Conservation (phyloP, 2,113 vertebrate genomes). For the Carettochelys insculpta region DNA sequence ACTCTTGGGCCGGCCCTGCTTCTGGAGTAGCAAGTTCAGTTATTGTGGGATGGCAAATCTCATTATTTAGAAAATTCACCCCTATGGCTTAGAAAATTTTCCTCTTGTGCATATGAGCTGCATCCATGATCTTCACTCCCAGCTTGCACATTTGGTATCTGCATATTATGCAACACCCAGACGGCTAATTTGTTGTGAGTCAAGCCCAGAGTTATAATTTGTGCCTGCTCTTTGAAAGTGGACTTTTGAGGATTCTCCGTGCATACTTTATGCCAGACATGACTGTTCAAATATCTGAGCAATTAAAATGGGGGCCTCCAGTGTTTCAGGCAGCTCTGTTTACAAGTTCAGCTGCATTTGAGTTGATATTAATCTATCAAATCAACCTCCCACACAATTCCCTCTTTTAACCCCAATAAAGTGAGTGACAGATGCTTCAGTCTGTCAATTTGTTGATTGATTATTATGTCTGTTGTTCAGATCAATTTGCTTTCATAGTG, state of each 20-base stretch:
- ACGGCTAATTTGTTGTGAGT: slow-evolving; percentile 56
- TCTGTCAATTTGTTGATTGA: neutral
- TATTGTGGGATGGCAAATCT: neutral
- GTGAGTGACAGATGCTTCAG: neutral
- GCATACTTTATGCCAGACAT: slow-evolving; percentile 54
- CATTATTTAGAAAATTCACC: neutral
- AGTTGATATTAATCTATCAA: slow-evolving; percentile 10
- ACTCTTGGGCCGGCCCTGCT: neutral
- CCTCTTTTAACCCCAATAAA: slow-evolving; percentile 28
- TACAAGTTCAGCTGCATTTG: slow-evolving; percentile 49
- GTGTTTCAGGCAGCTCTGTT: slow-evolving; percentile 39
- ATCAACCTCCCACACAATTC: neutral
- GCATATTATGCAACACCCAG: slow-evolving; percentile 23
- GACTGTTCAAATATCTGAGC: slow-evolving; percentile 48
- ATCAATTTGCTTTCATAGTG: slow-evolving; percentile 31
- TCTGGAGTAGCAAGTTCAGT: neutral
- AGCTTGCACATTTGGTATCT: slow-evolving; percentile 4
- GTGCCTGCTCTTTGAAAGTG: slow-evolving; percentile 51
- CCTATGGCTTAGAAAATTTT: neutral
- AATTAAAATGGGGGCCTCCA: slow-evolving; percentile 55
- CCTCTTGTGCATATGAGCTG: neutral
- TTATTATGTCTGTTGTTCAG: slow-evolving; percentile 3
- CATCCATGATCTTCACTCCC: neutral
- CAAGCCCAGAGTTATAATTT: slow-evolving; percentile 49
- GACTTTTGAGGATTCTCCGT: slow-evolving; percentile 61